These are phyloP conservation scores for Misgurnus anguillicaudatus DNA, from an alignment of 2,113 vertebrate species.

Conservation along the genomic window DNA sequence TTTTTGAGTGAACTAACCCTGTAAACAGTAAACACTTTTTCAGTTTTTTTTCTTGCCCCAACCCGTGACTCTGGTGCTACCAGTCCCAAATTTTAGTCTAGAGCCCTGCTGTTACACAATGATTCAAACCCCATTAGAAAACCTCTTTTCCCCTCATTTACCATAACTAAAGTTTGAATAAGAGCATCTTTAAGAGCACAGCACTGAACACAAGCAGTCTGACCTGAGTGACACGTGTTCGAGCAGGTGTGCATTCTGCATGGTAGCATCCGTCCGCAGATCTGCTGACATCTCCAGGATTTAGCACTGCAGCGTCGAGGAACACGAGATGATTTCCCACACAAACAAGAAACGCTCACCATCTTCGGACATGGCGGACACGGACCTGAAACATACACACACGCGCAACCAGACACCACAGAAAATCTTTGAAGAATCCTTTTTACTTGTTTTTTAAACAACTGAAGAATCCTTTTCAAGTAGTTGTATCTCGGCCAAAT, in stretches of 20 bases:
- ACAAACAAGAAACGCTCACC: slow-evolving; percentile 87
- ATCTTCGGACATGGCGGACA: slow-evolving; percentile 97
- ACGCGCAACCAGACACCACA: slow-evolving; percentile 8
- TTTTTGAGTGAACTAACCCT: no score
- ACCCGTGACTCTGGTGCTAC: no score
- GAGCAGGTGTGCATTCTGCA: slow-evolving; percentile 88
- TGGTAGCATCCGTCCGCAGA: slow-evolving; percentile 74
- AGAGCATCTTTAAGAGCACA: no score
- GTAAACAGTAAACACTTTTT: no score
- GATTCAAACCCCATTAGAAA: no score
- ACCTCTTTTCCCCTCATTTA: background rate
- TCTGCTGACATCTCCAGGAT: slow-evolving; percentile 85
- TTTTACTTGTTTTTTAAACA: no score
- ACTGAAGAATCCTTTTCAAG: no score
- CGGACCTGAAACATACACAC: slow-evolving; percentile 75
- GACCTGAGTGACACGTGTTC: slow-evolving; percentile 83
- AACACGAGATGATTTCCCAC: slow-evolving; percentile 84
- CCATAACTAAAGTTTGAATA: slow-evolving; percentile 26
- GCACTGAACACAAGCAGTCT: slow-evolving; percentile 1
- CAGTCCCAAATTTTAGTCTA: no score
- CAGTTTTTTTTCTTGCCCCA: no score
- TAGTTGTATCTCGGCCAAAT: no score
- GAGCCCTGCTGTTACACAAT: no score
- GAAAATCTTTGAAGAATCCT: no score
- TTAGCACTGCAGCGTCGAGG: slow-evolving; percentile 92